These are phyloP conservation scores for Pseudomyrmex concolor DNA, from an alignment of 1,140 invertebrate genomes.

Conservation along the genomic window DNA sequence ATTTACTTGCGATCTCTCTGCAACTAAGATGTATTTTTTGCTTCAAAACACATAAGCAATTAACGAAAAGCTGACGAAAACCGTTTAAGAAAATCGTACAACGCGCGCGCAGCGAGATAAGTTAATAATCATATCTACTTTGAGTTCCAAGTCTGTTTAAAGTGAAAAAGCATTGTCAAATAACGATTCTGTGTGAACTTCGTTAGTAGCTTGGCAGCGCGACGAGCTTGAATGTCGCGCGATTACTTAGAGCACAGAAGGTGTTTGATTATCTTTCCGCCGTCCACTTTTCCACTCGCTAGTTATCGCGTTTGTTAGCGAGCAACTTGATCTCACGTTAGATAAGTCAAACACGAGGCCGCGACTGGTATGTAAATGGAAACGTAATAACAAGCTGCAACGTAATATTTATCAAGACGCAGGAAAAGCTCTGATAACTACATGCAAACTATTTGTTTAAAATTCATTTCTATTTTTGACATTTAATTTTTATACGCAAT, in stretches of 20 bases:
- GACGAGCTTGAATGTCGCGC: conserved; percentile 15
- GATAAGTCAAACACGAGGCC: not conserved
- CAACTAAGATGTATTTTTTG: too few relatives aligned
- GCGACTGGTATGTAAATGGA: too few relatives aligned
- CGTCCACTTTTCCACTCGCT: not conserved
- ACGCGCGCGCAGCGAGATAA: not conserved
- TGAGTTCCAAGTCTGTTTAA: not conserved
- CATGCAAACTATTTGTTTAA: not conserved
- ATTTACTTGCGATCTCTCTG: too few relatives aligned
- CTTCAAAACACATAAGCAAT: too few relatives aligned
- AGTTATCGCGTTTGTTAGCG: conserved; percentile 14
- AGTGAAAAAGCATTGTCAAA: conserved; percentile 19
- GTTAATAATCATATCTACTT: conserved; percentile 30
- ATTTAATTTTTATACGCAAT: not conserved
- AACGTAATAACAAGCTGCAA: too few relatives aligned
- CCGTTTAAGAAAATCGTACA: not conserved
- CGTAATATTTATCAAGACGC: too few relatives aligned
- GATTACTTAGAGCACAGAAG: conserved; percentile 36
- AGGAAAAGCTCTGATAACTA: too few relatives aligned
- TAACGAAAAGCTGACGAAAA: too few relatives aligned
- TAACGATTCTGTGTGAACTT: conserved; percentile 11
- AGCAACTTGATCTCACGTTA: conserved; percentile 8
- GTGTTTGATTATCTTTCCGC: conserved; percentile 25
- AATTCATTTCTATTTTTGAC: not conserved
- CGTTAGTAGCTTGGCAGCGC: conserved; percentile 3